Base-by-base conservation (phyloP, 2,888 invertebrate species). In the Hofmannophila pseudospretella region DNA sequence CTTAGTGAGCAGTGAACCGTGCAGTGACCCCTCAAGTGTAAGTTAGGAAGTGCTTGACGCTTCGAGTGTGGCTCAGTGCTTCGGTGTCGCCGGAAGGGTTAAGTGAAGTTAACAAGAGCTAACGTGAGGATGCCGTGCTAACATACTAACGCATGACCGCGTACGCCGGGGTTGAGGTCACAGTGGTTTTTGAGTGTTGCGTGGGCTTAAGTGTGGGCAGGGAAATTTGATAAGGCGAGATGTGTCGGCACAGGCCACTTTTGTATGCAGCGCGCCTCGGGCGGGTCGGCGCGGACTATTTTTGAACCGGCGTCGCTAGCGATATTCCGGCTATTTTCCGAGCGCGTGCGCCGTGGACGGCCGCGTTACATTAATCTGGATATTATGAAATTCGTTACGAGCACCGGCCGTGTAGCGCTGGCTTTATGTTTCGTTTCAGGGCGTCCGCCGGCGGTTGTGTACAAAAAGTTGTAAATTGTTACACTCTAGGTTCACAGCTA, bases 181-280 rank as follows among this genome's bases (percentile, higher is more conserved):
- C 51, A 54, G 49, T 56, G 58, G 52, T 38, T 44, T 44, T 45
- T 37, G 49, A 45, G 58, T 57, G 77, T 58, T 75, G 76, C 73
- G 74, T 57, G 58, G 52, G 58, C 29, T 40, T 51, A 66, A 58
- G 66, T 65, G 79, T 79, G 76, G 81, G 84, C 62, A 67, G 78
- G 64, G 85, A 85, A 86, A 86, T 85, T 85, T 82, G 85, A 86
- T 86, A 86, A 86, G 81, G 71, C 79, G 69, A 58, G 65, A 54
- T 67, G 66, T 52, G 49, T 51, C 65, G 51, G 49, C 45, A 56
- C 56, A 63, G 69, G 54, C 69, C 82, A 75, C 79, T 81, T 86
- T 84, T 85, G 85, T 86, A 85, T 82, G 84, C 79, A 78, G 62
- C 71, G 62, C 62, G 49, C 57, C 42, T 49, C 52, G 57, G 56